Percentiles rank a stretch among this genome's conserved stretches.
phyloP scores from a whole-genome alignment of 1,140 invertebrate species.

The Euschistus heros region DNA sequence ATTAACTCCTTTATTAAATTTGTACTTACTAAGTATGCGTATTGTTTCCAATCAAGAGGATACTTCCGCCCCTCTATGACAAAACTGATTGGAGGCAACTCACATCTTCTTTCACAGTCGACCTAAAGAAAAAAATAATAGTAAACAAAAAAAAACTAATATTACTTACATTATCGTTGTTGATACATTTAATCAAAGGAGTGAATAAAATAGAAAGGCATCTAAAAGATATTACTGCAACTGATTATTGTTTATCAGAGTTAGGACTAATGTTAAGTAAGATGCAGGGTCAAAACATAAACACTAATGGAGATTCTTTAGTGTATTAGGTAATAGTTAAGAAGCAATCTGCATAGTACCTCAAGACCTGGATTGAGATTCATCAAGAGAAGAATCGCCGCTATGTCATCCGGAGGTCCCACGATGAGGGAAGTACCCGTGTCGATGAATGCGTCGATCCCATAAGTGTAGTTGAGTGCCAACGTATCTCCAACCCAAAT shows the following conservation, averaged over 20 bases:
- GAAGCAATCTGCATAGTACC: not conserved
- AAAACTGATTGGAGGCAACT: not conserved
- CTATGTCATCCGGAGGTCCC: not conserved
- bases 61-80: not conserved
- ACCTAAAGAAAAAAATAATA: not conserved
- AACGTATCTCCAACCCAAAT: constrained; percentile 1
- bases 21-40: not conserved
- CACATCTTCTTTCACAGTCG: not conserved
- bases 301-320: too few relatives aligned
- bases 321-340: too few relatives aligned
- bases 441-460: not conserved
- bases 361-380: not conserved
- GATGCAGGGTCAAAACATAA: too few relatives aligned
- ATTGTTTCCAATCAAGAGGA: not conserved
- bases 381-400: not conserved
- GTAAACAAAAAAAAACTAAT: too few relatives aligned
- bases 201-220: too few relatives aligned
- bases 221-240: too few relatives aligned
- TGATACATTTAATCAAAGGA: too few relatives aligned
- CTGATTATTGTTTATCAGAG: too few relatives aligned
- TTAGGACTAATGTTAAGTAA: too few relatives aligned
- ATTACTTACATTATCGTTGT: too few relatives aligned
- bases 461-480: not conserved
- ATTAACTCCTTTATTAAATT: too few relatives aligned
- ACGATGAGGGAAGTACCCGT: not conserved